phyloP scores from a whole-genome alignment of 2,113 vertebrate species.

The Eptatretus burgeri region DNA sequence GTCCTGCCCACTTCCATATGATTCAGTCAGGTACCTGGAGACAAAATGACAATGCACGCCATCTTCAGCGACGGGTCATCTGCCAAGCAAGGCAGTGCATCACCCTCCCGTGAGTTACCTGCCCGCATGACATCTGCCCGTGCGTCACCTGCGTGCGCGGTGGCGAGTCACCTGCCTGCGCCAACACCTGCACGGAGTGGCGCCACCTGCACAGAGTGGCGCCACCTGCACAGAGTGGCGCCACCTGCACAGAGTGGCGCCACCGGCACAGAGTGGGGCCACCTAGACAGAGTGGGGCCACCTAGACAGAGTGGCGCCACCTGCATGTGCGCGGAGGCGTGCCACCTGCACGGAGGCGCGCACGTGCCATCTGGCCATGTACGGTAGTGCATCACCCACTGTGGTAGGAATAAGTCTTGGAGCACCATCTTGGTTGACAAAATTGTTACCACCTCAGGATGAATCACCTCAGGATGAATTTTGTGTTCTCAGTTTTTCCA shows the following conservation, averaged over 20 bases:
- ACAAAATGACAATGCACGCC: background rate
- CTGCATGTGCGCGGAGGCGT: too few species aligned
- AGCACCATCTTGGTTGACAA: too few species aligned
- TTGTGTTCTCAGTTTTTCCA: constrained; percentile 93
- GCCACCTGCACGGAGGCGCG: too few species aligned
- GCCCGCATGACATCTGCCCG: background rate
- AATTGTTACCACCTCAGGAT: background rate
- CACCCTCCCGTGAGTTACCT: background rate
- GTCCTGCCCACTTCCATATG: constrained; percentile 77
- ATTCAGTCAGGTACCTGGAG: constrained; percentile 55
- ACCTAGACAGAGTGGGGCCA: too few species aligned
- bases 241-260: background rate
- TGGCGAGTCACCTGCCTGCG: background rate
- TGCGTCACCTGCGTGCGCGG: background rate
- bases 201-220: background rate
- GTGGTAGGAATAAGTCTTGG: too few species aligned
- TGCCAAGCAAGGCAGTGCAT: background rate
- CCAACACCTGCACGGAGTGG: background rate
- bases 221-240: background rate
- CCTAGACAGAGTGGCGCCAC: too few species aligned
- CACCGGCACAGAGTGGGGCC: background rate
- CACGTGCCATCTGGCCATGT: too few species aligned
- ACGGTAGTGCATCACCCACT: too few species aligned
- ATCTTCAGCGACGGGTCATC: background rate
- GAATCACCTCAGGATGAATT: constrained; percentile 68